phyloP scores from a whole-genome alignment of 2,113 vertebrate genomes.

The Protomyctophum bolini region DNA sequence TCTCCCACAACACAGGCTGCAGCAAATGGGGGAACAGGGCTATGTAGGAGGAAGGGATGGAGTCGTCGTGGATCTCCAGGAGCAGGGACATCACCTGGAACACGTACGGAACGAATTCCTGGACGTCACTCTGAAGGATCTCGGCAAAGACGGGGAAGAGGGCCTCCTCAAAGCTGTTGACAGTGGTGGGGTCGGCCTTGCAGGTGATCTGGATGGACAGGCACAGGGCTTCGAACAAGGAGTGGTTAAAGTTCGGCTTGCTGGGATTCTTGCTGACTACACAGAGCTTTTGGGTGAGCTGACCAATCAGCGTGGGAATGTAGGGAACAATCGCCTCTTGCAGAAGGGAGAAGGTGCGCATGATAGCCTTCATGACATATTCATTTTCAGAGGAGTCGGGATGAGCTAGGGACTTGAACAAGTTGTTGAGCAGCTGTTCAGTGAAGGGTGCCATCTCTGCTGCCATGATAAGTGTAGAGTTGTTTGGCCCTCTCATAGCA shows the following conservation, averaged over 20 bases:
- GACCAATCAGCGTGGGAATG: slow-evolving; percentile 92
- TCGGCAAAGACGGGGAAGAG: slow-evolving; percentile 97
- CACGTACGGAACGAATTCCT: slow-evolving; percentile 98
- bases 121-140: slow-evolving; percentile 96
- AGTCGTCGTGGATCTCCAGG: slow-evolving; percentile 91
- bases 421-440: slow-evolving; percentile 91
- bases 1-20: slow-evolving; percentile 94
- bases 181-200: slow-evolving; percentile 89
- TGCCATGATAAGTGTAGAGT: slow-evolving; percentile 86
- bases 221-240: slow-evolving; percentile 98
- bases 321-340: slow-evolving; percentile 97
- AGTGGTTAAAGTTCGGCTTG: slow-evolving; percentile 99
- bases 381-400: slow-evolving; percentile 97
- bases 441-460: slow-evolving; percentile 92
- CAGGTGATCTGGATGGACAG: slow-evolving; percentile 95
- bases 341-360: slow-evolving; percentile 98
- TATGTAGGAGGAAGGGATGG: slow-evolving; percentile 93
- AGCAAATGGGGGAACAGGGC: slow-evolving; percentile 95
- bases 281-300: slow-evolving; percentile 96
- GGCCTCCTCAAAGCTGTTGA: slow-evolving; percentile 94
- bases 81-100: slow-evolving; percentile 99
- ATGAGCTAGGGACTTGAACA: slow-evolving; percentile 93
- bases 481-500: slow-evolving; percentile 93
- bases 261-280: slow-evolving; percentile 99
- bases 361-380: slow-evolving; percentile 99